Conservation (phyloP, 2,797 vertebrate species). For the Microctenopoma steveboyesi region DNA sequence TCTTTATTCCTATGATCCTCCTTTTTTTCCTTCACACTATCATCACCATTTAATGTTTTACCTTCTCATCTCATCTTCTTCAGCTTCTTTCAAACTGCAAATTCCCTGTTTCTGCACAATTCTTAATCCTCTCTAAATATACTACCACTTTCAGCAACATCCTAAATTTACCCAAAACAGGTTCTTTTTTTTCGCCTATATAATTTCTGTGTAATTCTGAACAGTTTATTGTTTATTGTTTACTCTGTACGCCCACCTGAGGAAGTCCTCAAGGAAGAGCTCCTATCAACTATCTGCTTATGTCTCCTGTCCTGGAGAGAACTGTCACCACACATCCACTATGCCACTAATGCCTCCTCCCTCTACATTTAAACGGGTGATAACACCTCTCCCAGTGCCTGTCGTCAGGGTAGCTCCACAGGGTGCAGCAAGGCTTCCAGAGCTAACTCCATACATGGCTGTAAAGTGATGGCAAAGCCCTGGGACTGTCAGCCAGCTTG, state of each 20-base stretch:
- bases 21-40: no score
- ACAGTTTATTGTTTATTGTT: slow-evolving; percentile 1
- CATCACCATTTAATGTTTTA: neutral
- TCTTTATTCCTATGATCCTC: neutral
- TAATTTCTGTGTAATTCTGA: slow-evolving; percentile 24
- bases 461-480: slow-evolving; percentile 66
- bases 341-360: slow-evolving; percentile 70
- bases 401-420: slow-evolving; percentile 43
- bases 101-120: slow-evolving; percentile 9
- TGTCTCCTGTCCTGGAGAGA: slow-evolving; percentile 66
- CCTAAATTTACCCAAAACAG: slow-evolving; percentile 15
- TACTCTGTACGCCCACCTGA: slow-evolving; percentile 26
- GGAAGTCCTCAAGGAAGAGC: slow-evolving; percentile 54
- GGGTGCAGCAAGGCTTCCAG: slow-evolving; percentile 35
- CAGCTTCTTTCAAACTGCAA: neutral
- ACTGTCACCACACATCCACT: slow-evolving; percentile 70
- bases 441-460: slow-evolving; percentile 50
- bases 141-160: slow-evolving; percentile 3
- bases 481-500: slow-evolving; percentile 63
- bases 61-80: neutral
- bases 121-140: slow-evolving; percentile 1
- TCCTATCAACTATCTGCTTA: slow-evolving; percentile 54
- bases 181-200: slow-evolving; percentile 36
- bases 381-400: slow-evolving; percentile 66
- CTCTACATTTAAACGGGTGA: slow-evolving; percentile 72